Conservation (phyloP, 2,888 invertebrate genomes). For the Stenurella melanura region DNA sequence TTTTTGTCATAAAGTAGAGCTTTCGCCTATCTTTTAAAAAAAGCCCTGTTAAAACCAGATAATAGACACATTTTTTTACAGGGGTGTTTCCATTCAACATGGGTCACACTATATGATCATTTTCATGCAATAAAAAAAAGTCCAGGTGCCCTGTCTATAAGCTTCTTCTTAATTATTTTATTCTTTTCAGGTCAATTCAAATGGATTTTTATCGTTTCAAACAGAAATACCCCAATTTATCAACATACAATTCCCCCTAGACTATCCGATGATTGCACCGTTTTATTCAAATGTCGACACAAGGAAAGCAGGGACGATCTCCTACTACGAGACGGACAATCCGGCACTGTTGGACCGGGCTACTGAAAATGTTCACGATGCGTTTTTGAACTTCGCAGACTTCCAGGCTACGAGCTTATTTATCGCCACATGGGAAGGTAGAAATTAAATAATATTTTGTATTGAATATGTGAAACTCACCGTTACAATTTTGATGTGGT, state of each 20-base stretch:
- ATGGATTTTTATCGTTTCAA: constrained; percentile 91
- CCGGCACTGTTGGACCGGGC: constrained; percentile 80
- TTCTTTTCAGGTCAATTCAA: constrained; percentile 86
- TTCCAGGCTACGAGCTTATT: constrained; percentile 88
- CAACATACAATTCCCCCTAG: constrained; percentile 91
- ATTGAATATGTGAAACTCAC: no score
- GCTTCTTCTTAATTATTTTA: constrained; percentile 7
- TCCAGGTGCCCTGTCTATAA: no score
- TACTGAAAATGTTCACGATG: constrained; percentile 81
- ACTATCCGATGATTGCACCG: constrained; percentile 91
- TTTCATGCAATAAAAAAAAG: no score
- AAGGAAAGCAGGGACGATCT: constrained; percentile 82
- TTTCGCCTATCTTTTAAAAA: no score
- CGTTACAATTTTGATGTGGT: no score
- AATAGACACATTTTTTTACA: no score
- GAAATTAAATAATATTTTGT: constrained; percentile 5
- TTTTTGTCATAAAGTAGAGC: no score
- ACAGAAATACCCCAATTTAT: constrained; percentile 91
- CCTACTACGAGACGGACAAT: constrained; percentile 82
- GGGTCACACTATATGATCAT: no score
- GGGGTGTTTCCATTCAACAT: no score
- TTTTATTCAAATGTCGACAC: constrained; percentile 95
- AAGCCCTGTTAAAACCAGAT: no score
- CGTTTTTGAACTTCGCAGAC: constrained; percentile 82
- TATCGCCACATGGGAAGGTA: constrained; percentile 88